A percentile compares a stretch with the other conserved stretches of the same genome.
Conservation (phyloP, 2,888 invertebrate species). For the Zygaena filipendulae region DNA sequence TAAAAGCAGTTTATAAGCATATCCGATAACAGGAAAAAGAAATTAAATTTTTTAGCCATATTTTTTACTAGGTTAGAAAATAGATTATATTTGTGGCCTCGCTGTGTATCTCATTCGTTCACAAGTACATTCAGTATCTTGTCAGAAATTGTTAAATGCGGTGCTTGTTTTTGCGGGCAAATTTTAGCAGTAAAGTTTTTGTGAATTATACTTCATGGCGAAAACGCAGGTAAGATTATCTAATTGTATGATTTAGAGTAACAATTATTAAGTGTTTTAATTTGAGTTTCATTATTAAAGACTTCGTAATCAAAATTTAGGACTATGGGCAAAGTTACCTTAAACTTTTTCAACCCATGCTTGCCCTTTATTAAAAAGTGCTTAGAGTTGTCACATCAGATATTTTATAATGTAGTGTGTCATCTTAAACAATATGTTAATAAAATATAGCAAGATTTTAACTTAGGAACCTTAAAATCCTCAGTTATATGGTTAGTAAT, state of each 20-base stretch:
- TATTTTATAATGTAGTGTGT: too few species aligned
- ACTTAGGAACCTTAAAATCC: too few species aligned
- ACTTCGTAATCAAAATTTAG: neutral
- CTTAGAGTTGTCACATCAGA: conserved; percentile 6
- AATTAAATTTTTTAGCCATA: too few species aligned
- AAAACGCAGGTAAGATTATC: conserved; percentile 5
- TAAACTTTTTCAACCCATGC: neutral
- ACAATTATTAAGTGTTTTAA: conserved; percentile 1
- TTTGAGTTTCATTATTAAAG: neutral
- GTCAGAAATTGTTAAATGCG: neutral
- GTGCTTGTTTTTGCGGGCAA: neutral
- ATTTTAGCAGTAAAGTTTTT: neutral
- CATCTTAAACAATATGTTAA: too few species aligned
- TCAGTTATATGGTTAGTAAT: too few species aligned
- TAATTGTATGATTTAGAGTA: neutral
- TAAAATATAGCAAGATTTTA: too few species aligned
- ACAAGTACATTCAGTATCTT: neutral
- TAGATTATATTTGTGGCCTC: neutral
- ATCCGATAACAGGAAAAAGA: too few species aligned
- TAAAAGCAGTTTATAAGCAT: too few species aligned
- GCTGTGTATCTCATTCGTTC: neutral
- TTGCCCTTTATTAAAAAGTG: conserved; percentile 3
- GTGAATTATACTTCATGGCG: conserved; percentile 3
- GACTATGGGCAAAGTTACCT: neutral
- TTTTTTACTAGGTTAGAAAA: too few species aligned